Evolutionary conservation across 2,797 vertebrate species (phyloP).

Genomic region (Novumbra hubbsi): DNA sequence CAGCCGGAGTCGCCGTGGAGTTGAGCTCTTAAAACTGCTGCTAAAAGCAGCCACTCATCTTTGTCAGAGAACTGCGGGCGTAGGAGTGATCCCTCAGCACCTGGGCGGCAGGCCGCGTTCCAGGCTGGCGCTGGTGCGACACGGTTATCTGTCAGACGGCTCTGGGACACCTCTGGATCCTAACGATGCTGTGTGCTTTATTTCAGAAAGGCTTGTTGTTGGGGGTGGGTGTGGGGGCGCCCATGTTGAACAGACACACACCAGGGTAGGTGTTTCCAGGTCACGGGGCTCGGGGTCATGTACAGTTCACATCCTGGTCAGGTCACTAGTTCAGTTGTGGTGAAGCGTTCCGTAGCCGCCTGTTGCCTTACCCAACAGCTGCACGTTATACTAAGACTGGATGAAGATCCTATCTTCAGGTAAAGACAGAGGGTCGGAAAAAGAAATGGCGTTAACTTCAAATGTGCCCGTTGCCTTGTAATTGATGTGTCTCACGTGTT

Average conservation of each 20-base stretch:
- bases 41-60: slow-evolving; percentile 65
- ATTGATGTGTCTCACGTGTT: not conserved
- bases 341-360: not conserved
- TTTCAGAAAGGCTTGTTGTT: slow-evolving; percentile 26
- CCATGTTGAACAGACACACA: slow-evolving; percentile 3
- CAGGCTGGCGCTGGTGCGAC: slow-evolving; percentile 20
- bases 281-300: not conserved
- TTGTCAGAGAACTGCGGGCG: slow-evolving; percentile 46
- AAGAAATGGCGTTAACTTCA: not conserved
- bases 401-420: not conserved
- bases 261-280: not conserved
- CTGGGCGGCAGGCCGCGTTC: slow-evolving; percentile 15
- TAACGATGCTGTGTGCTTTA: slow-evolving; percentile 27
- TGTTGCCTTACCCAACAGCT: not conserved
- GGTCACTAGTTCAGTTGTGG: not conserved
- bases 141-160: slow-evolving; percentile 25
- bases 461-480: not conserved
- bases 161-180: slow-evolving; percentile 18
- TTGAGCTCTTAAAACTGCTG: slow-evolving; percentile 51
- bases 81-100: slow-evolving; percentile 47
- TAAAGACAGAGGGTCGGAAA: not conserved
- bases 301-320: not conserved
- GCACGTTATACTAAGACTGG: not conserved
- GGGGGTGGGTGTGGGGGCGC: not conserved
- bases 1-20: slow-evolving; percentile 49